Percentiles rank a stretch among this genome's conserved stretches.
Evolutionary conservation across 1,140 invertebrate genomes (phyloP).

Genomic region (Arctopsyche grandis): DNA sequence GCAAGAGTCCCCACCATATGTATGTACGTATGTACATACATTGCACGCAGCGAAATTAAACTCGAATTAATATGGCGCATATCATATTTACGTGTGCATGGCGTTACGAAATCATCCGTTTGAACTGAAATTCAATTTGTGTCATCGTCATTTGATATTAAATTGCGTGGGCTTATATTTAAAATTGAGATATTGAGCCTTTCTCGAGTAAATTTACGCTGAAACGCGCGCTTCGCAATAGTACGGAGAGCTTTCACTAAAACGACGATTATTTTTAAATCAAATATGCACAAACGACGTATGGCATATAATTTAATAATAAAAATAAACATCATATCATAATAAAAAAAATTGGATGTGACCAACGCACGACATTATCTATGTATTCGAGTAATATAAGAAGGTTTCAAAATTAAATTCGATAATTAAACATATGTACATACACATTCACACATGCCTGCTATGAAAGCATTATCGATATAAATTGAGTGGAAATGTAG

Average conservation of each 20-base stretch:
- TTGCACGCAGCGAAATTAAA: slow-evolving; percentile 11
- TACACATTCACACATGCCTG: no score
- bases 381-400: no score
- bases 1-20: no score
- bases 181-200: neutral
- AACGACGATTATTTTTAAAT: neutral
- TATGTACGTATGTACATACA: no score
- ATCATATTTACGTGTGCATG: neutral
- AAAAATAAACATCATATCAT: no score
- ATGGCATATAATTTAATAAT: no score
- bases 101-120: neutral
- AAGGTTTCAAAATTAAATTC: no score
- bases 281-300: neutral
- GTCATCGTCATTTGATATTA: neutral
- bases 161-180: neutral
- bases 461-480: no score
- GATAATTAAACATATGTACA: no score
- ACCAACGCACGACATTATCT: no score
- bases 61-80: neutral
- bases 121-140: neutral
- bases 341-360: no score
- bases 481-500: no score
- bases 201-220: neutral
- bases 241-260: neutral
- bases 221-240: neutral